Evolutionary conservation across 1,140 invertebrate species (phyloP), one percentile per base, ranked within the genome.

Genomic region (Drosophila equinoxialis): DNA sequence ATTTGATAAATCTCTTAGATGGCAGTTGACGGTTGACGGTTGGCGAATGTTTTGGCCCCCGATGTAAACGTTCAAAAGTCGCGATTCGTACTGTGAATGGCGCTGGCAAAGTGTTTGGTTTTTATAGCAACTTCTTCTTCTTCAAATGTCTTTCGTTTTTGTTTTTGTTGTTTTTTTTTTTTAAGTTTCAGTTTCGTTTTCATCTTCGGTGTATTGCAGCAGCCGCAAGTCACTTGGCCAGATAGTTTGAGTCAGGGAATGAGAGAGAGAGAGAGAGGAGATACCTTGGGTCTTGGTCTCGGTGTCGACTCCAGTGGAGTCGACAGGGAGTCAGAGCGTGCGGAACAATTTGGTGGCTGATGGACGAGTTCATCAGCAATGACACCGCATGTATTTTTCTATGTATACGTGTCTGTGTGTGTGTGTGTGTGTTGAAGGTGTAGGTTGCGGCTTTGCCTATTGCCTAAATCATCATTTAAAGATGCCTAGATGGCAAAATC

Each of bases 41-140:
- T 30, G 13, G 37, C 37, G 37, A 54, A 35, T 60, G 62, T 17
- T 8, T 17, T 8, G 65, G 33, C 58, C 59, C 17, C 61, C 70
- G 70, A 58, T 87, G 77, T 70, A 70, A 73, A 75, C 82, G 79
- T 90, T 87, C 73, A 90, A 90, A 87, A 78, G 79, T 87, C 87
- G 87, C 87, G 87, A 71, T 77, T 74, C 68, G 73, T 74, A 90
- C 87, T 90, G 80, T 82, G 82, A 63, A 68, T 79, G 79, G 77
- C 80, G 87, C 82, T 76, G 77, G 66, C 74, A 67, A 59, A 64
- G 82, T 65, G 71, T 69, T 77, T 77, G 60, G 87, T 87, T 90
- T 90, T 83, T 90, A 90, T 90, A 57, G n/a, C 61, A 64, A 26
- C 70, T 33, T 13, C 64, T 14, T 30, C 62, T 39, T 6, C 62